Base-by-base conservation (phyloP, 2,888 invertebrate genomes). In the Spodoptera littoralis region DNA sequence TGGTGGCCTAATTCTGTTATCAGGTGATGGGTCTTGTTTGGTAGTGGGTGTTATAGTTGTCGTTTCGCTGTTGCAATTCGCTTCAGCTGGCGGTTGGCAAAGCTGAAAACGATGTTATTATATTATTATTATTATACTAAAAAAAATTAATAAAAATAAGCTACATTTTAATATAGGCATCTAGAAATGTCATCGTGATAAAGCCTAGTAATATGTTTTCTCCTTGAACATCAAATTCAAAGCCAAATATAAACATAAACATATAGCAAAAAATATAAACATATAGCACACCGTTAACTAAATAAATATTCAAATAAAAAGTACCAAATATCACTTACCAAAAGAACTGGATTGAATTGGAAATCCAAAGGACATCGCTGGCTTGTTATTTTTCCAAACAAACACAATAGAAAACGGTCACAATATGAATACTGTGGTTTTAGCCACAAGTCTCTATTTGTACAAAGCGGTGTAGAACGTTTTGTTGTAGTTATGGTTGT, bases 331-430 rank as follows among this genome's bases (percentile, higher is more conserved):
- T 43, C n/a, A 43, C 43, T 43, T 4, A 43, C 43, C 43, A 43
- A n/a, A 43, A n/a, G 12, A n/a, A n/a, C n/a, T n/a, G 43, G 43
- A n/a, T n/a, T 43, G 43, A 43, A 43, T 43, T 43, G 12, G n/a
- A 12, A 43, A 43, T 43, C 11, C 4, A n/a, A n/a, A 11, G 43
- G 43, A 9, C 43, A 43, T 43, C 4, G 11, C 43, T 43, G 12
- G 9, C 12, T 4, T 12, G 43, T n/a, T 3, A n/a, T 4, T 12
- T 66, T 57, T 0, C 61, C 65, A 9, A 52, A 69, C 0, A 49
- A 0, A n/a, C 65, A 66, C 0, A 49, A 11, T 69, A 66, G 12
- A 44, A 69, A 11, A 24, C n/a, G 5, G 11, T 43, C 12, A n/a
- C 43, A 12, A 43, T n/a, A 4, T 43, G 12, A 43, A 43, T 12